Evolutionary conservation across 2,888 invertebrate genomes (phyloP), one percentile per base, ranked within the genome.

Genomic region (Dolomedes plantarius): DNA sequence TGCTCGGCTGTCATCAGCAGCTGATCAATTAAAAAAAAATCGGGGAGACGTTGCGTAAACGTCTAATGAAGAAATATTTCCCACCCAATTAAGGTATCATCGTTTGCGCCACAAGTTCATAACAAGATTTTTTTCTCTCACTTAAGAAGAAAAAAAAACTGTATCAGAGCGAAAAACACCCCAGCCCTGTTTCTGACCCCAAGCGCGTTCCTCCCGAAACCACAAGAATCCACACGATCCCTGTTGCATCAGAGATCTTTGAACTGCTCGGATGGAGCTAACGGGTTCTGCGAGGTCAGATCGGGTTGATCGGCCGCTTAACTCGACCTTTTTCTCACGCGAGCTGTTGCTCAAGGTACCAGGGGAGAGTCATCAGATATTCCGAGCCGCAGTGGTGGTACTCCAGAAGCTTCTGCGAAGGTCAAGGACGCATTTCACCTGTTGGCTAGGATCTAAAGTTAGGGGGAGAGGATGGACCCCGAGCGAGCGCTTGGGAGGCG

Each of bases 281-380:
- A 82, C 81, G 81, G 81, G 81, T 82, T 82, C 32, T 13, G 28
- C 1, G 28, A 74, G 81, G 81, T 82, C 81, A 82, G 7, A 36
- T 31, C 27, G 64, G 81, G 81, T 75, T 75, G 75, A 27, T 64
- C 81, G 81, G 75, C 69, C 81, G 56, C 75, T 82, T 68, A 81
- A 65, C 36, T 67, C 65, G 32, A 64, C 50, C 64, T 65, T 72
- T 28, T 65, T 67, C 72, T 81, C 81, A 74, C 81, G 72, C 81
- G 68, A 68, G 27, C 32, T 32, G 23, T 11, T 1, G 27, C 19
- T 11, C n/a, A 28, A 41, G 75, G 19, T 41, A 23, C 62, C 31
- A 41, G 19, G 29, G 68, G 50, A 62, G 39, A 62, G 39, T 79
- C 68, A 71, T 79, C 46, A 7, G 2, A 36, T 78, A 78, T 78